Evolutionary conservation across 2,797 vertebrate genomes (phyloP).

Genomic region (Acropternis orthonyx): DNA sequence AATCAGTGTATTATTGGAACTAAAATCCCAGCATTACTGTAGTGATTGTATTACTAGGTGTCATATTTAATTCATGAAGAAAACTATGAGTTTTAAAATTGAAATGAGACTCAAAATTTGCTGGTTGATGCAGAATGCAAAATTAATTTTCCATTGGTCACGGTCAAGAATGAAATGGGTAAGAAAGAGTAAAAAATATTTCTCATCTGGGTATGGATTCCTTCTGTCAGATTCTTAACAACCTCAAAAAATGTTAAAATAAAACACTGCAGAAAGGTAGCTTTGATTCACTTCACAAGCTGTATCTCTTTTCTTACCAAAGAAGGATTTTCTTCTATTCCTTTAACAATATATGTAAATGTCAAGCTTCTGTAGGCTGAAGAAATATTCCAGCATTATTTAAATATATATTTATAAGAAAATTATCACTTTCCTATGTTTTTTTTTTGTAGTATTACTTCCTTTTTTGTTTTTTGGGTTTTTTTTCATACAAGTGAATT

Average conservation of each 20-base stretch:
- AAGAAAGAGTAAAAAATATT: background rate
- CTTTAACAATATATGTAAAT: background rate
- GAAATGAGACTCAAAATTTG: slow-evolving; percentile 19
- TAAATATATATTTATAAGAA: background rate
- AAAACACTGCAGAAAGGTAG: background rate
- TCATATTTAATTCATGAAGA: slow-evolving; percentile 63
- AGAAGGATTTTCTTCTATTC: background rate
- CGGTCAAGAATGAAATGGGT: background rate
- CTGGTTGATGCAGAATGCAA: slow-evolving; percentile 16
- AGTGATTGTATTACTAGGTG: background rate
- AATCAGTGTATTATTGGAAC: slow-evolving; percentile 52
- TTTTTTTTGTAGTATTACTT: background rate
- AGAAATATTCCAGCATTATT: background rate
- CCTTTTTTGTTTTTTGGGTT: background rate
- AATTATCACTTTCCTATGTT: background rate
- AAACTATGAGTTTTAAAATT: background rate
- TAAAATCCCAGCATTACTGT: slow-evolving; percentile 19
- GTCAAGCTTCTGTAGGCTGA: background rate
- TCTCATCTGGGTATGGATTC: background rate
- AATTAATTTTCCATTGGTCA: slow-evolving; percentile 2
- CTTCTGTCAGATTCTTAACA: background rate
- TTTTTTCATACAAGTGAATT: background rate
- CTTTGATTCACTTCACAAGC: background rate
- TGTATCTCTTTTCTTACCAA: background rate
- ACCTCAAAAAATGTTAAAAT: background rate